These are phyloP conservation scores for Aix galericulata DNA, from an alignment of 2,113 vertebrate species.

Conservation along the genomic window DNA sequence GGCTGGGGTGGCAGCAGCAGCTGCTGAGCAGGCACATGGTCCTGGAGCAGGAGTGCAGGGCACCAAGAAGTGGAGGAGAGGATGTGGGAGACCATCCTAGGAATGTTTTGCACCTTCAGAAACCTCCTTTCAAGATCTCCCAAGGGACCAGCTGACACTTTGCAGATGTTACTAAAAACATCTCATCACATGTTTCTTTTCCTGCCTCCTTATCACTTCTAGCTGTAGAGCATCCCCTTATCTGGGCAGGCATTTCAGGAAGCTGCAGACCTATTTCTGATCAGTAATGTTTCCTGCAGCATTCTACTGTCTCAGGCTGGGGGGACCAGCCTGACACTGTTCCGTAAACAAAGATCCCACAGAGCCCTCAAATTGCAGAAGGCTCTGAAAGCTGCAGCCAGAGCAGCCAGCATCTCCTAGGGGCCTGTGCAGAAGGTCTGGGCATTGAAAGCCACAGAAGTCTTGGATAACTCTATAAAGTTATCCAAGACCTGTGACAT, in stretches of 20 bases:
- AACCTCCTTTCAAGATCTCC: not conserved
- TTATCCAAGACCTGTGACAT: not conserved
- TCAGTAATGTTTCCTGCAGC: conserved; percentile 7
- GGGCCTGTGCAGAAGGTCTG: not conserved
- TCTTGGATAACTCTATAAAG: not conserved
- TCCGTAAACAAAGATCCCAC: not conserved
- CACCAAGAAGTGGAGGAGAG: not conserved
- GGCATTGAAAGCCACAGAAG: not conserved
- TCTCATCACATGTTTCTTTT: not conserved
- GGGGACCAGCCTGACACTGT: not conserved
- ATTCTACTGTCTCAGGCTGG: not conserved
- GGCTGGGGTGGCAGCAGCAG: not conserved
- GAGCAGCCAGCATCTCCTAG: not conserved
- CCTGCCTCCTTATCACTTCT: not conserved
- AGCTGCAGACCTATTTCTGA: not conserved
- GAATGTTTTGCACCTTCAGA: not conserved
- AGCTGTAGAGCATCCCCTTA: not conserved
- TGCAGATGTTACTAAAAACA: not conserved
- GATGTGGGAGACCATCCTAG: not conserved
- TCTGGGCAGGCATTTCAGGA: conserved; percentile 27
- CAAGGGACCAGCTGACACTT: not conserved
- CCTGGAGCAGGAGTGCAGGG: accelerated
- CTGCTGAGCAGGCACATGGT: not conserved
- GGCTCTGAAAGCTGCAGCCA: not conserved
- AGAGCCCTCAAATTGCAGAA: not conserved